Percentiles rank a stretch among this genome's conserved stretches.
Conservation (phyloP, 2,113 vertebrate species). For the Caranx ignobilis region DNA sequence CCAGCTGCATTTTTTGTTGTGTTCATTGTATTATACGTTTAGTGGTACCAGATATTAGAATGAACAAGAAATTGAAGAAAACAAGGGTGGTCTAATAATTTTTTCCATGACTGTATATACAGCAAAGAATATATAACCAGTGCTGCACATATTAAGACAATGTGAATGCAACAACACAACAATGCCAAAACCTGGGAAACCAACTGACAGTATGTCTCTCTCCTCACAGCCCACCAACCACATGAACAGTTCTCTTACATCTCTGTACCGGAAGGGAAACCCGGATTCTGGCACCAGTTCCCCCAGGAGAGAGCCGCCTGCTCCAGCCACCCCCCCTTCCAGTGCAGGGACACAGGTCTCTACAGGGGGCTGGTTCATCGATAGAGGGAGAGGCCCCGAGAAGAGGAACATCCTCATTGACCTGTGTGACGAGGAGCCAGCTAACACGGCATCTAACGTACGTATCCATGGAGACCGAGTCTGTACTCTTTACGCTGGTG, state of each 20-base stretch:
- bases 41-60: no score
- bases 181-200: no score
- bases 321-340: not conserved
- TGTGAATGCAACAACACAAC: no score
- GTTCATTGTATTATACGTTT: no score
- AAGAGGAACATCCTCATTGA: conserved; percentile 83
- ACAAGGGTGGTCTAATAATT: no score
- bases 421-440: conserved; percentile 83
- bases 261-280: conserved; percentile 90
- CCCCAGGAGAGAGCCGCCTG: conserved; percentile 55
- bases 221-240: conserved; percentile 87
- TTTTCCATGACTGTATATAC: no score
- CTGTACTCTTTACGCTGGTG: not conserved
- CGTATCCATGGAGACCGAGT: not conserved
- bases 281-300: conserved; percentile 70
- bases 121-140: no score
- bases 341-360: conserved; percentile 63
- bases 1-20: no score
- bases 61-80: no score
- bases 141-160: no score
- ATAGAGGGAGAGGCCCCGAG: conserved; percentile 60
- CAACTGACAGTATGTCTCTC: no score
- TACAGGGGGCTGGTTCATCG: conserved; percentile 89
- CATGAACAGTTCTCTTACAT: conserved; percentile 93
- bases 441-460: conserved; percentile 72